phyloP scores from a whole-genome alignment of 2,888 invertebrate genomes.

The Eupelmus urozonus region DNA sequence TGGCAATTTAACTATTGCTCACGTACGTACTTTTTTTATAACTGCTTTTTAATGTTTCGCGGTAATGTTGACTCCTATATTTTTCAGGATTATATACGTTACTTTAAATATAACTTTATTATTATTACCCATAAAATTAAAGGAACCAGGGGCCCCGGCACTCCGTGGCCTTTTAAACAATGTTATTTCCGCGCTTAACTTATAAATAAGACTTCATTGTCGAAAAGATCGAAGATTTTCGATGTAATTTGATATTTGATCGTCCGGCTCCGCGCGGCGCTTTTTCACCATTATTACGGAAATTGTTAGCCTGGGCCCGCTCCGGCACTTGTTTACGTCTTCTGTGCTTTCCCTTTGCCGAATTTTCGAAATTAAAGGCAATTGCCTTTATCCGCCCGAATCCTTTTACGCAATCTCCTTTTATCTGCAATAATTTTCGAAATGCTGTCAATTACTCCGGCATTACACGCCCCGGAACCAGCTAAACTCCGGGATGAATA shows the following conservation, averaged over 20 bases:
- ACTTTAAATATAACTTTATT: neutral
- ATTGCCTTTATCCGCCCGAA: neutral
- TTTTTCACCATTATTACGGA: constrained; percentile 40
- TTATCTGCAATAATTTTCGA: constrained; percentile 21
- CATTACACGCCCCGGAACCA: neutral
- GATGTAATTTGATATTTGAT: neutral
- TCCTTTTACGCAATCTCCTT: constrained; percentile 14
- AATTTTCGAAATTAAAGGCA: constrained; percentile 33
- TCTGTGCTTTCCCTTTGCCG: constrained; percentile 23
- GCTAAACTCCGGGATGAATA: no score
- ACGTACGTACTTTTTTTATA: no score
- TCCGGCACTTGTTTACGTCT: neutral
- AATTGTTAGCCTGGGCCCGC: constrained; percentile 29
- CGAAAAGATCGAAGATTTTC: constrained; percentile 7
- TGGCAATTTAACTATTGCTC: no score
- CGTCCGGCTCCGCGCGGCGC: neutral
- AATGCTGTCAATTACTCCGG: constrained; percentile 14
- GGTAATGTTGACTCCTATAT: neutral
- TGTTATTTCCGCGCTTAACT: neutral
- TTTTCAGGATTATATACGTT: neutral
- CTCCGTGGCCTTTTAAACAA: neutral
- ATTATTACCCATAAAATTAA: neutral
- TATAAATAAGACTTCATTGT: neutral
- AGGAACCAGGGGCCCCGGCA: neutral
- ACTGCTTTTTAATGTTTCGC: no score